Conservation (phyloP, 2,113 vertebrate genomes). For the Daboia siamensis region DNA sequence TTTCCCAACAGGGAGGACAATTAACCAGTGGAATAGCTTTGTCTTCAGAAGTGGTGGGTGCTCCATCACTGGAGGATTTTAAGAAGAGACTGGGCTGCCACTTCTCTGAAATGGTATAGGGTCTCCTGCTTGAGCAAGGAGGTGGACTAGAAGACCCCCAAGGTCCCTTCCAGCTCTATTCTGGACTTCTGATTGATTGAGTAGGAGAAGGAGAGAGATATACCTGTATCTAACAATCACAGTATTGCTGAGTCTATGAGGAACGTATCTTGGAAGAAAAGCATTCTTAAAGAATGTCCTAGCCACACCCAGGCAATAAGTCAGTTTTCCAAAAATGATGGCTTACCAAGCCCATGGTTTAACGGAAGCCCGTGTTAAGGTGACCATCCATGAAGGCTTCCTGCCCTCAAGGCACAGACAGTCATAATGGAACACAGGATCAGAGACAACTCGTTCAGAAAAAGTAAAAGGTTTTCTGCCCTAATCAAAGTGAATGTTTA, state of each 20-base stretch:
- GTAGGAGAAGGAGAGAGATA: no score
- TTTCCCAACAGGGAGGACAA: no score
- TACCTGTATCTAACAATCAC: not conserved
- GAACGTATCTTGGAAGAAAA: constrained; percentile 40
- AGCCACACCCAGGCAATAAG: constrained; percentile 10
- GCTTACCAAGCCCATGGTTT: not conserved
- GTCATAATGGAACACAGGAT: not conserved
- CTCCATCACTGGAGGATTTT: no score
- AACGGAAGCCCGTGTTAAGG: constrained; percentile 7
- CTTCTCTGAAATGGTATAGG: no score
- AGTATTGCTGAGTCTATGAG: constrained; percentile 1
- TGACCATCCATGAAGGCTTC: not conserved
- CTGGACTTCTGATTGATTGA: no score
- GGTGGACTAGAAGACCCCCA: no score
- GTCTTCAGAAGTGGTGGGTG: no score
- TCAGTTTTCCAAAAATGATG: not conserved
- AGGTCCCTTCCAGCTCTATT: no score
- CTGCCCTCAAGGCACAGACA: constrained; percentile 19
- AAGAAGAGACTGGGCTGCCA: no score
- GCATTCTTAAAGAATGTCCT: not conserved
- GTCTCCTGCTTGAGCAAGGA: no score
- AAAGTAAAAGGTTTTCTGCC: constrained; percentile 34
- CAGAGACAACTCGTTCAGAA: not conserved
- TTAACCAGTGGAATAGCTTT: no score
- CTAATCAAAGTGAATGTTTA: constrained; percentile 43